These are phyloP conservation scores for Acanthis flammea DNA, from an alignment of 2,797 vertebrate genomes.

Conservation along the genomic window DNA sequence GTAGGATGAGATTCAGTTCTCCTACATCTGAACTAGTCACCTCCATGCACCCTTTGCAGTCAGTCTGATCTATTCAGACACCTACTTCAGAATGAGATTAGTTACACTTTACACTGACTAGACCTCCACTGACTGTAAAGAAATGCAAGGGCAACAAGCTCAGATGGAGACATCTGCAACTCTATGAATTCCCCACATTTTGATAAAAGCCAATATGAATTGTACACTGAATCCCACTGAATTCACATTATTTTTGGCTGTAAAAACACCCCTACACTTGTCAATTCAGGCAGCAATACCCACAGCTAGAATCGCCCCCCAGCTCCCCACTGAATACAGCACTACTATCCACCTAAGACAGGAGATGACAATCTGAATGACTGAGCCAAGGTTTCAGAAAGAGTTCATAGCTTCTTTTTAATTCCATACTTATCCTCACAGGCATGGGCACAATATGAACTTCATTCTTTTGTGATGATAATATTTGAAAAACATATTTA, in stretches of 20 bases:
- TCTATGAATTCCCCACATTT: not conserved
- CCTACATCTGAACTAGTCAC: conserved; percentile 31
- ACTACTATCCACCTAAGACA: not conserved
- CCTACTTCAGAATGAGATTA: not conserved
- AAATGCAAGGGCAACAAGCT: not conserved
- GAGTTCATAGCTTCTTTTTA: not conserved
- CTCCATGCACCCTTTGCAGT: not conserved
- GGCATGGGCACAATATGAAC: accelerated
- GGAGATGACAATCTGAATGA: not conserved
- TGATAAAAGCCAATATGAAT: not conserved
- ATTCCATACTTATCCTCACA: not conserved
- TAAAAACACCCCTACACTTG: not conserved
- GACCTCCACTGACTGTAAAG: not conserved
- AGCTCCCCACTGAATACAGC: not conserved
- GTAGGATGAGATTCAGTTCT: conserved; percentile 35
- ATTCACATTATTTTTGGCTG: not conserved
- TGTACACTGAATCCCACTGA: not conserved
- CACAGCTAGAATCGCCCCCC: not conserved
- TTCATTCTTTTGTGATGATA: not conserved
- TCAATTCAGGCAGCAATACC: not conserved
- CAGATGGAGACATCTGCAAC: not conserved
- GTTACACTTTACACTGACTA: not conserved
- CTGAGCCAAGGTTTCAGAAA: not conserved
- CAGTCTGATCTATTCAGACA: not conserved
- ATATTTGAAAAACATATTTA: not conserved